A percentile compares a stretch with the other conserved stretches of the same genome.
phyloP scores from a whole-genome alignment of 2,113 vertebrate species.

The Xenopus borealis region DNA sequence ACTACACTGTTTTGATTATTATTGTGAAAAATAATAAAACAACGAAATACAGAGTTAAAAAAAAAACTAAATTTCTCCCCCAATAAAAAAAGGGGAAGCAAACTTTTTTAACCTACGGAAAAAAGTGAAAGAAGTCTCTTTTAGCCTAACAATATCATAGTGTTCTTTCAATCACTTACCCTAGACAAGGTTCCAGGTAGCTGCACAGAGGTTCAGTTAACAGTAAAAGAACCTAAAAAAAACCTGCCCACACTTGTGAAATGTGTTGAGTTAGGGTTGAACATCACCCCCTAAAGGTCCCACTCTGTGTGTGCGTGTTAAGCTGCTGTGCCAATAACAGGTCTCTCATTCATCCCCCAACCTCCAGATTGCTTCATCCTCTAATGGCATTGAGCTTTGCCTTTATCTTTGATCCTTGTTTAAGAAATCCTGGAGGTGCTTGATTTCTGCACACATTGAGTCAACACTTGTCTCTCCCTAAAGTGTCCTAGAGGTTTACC shows the following conservation, averaged over 20 bases:
- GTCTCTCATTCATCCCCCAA: not conserved
- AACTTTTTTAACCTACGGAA: too few species aligned
- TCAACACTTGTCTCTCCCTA: constrained; percentile 15
- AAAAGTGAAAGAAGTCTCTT: too few species aligned
- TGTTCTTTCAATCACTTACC: too few species aligned
- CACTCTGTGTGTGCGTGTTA: not conserved
- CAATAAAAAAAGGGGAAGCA: too few species aligned
- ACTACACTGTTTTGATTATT: too few species aligned
- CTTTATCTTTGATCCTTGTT: not conserved
- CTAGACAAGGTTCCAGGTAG: not conserved
- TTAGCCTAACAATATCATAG: too few species aligned
- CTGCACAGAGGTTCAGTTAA: not conserved
- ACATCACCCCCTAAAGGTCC: not conserved
- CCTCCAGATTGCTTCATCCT: not conserved
- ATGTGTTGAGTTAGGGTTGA: too few species aligned
- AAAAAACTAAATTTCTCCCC: too few species aligned
- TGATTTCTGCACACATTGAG: not conserved
- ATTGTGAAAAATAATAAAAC: too few species aligned
- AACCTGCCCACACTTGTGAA: not conserved
- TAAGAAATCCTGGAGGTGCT: not conserved
- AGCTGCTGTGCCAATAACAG: not conserved
- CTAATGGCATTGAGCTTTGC: not conserved
- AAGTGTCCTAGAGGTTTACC: constrained; percentile 14
- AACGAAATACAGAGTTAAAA: too few species aligned
- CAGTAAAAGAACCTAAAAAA: too few species aligned